phyloP scores from a whole-genome alignment of 2,888 invertebrate genomes.

The Nymphalis polychloros region DNA sequence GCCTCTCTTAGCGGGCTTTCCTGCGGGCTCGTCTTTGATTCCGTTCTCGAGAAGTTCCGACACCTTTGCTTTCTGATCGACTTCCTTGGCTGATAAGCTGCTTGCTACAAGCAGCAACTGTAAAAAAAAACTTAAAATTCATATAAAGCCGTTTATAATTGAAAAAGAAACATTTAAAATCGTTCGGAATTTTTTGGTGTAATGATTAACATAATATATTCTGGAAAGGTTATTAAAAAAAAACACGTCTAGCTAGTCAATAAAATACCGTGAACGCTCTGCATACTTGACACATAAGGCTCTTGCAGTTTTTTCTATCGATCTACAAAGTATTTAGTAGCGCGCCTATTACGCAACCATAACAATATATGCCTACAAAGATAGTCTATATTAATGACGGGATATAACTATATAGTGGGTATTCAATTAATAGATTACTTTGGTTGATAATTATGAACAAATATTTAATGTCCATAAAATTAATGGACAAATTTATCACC shows the following conservation, averaged over 20 bases:
- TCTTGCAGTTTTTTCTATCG: constrained; percentile 9
- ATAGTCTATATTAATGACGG: too few species aligned
- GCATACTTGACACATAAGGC: constrained; percentile 11
- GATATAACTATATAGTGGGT: too few species aligned
- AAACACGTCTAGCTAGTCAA: background rate
- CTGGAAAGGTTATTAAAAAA: background rate
- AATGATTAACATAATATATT: background rate
- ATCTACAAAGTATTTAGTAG: constrained; percentile 19
- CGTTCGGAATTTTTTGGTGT: background rate
- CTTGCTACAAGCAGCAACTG: constrained; percentile 69
- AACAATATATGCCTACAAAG: constrained; percentile 1
- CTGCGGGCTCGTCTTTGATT: constrained; percentile 61
- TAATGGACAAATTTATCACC: too few species aligned
- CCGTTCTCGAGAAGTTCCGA: constrained; percentile 67
- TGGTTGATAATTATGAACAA: too few species aligned
- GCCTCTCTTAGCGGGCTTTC: constrained; percentile 67
- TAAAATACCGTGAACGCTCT: constrained; percentile 1
- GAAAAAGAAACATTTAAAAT: background rate
- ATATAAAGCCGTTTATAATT: background rate
- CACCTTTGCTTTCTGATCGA: constrained; percentile 57
- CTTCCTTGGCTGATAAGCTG: constrained; percentile 65
- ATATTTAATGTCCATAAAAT: too few species aligned
- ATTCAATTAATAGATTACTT: too few species aligned
- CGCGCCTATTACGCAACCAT: constrained; percentile 15
- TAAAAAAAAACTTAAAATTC: constrained; percentile 38